Conservation (phyloP, 2,797 vertebrate species). For the Streptopelia turtur region DNA sequence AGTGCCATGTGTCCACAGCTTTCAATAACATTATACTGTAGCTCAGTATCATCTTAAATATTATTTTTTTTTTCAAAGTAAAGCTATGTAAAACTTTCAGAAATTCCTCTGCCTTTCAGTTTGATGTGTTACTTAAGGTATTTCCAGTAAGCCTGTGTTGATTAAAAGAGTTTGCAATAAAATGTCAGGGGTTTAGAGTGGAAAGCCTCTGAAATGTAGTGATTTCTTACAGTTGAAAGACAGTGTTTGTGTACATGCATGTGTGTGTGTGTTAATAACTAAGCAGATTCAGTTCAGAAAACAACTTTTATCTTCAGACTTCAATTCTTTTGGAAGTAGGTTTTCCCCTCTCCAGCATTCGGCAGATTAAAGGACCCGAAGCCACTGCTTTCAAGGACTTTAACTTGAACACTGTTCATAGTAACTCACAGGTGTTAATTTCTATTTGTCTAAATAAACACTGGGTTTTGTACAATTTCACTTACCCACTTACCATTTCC, state of each 20-base stretch:
- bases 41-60: neutral
- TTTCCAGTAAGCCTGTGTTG: neutral
- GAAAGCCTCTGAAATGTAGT: neutral
- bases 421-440: neutral
- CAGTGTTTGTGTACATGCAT: accelerated
- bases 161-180: neutral
- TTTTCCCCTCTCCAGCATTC: neutral
- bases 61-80: neutral
- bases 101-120: neutral
- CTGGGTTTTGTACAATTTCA: accelerated
- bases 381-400: neutral
- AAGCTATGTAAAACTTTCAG: neutral
- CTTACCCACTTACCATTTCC: neutral
- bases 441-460: neutral
- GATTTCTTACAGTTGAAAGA: neutral
- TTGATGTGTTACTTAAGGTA: neutral
- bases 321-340: neutral
- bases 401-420: neutral
- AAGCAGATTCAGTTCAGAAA: neutral
- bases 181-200: neutral
- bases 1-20: neutral
- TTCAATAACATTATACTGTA: neutral
- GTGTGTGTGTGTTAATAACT: neutral
- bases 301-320: neutral
- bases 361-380: neutral